Base-by-base conservation (phyloP, 2,113 vertebrate species). In the Oreochromis aureus region DNA sequence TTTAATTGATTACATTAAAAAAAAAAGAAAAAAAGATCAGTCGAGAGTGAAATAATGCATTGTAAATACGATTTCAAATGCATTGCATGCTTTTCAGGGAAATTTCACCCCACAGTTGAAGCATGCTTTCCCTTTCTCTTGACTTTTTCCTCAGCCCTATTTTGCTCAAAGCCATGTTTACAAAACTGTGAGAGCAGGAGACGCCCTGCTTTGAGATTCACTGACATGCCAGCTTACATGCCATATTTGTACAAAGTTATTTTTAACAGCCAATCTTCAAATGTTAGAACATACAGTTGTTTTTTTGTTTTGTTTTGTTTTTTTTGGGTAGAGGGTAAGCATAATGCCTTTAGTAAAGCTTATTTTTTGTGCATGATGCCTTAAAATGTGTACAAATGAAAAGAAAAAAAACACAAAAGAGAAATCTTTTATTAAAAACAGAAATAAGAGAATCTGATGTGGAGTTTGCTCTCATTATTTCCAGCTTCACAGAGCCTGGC, bases 311-410 rank as follows among this genome's bases (percentile, higher is more conserved):
- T 39, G 10, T 46, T 39, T 18, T 46, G 5, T 63, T 90, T 86
- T 93, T 89, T 92, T 90, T 27, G 27, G 87, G 80, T 94, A 87
- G 93, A 78, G 71, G 91, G 61, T 90, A 79, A 89, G 86, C 92
- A 93, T 94, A 94, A 92, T 41, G 91, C 90, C 91, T 95, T 95
- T 95, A 95, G 93, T 95, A 92, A 92, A 92, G 91, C 91, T 94
- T 94, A 84, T 69, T 92, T 92, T 91, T 91, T 95, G 94, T 97
- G 96, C 96, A 97, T 97, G 96, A 96, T 96, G 96, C 96, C 96
- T 97, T 97, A 96, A 96, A 93, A 93, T 86, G 86, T 96, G 94
- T 94, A 86, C 78, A 86, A 80, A 86, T 81, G 63, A 58, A 82
- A 87, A 89, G 9, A 66, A 39, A 56, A 86, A 87, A 73, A 59